Evolutionary conservation across 2,113 vertebrate genomes (phyloP).

Genomic region (Pontoporia blainvillei): DNA sequence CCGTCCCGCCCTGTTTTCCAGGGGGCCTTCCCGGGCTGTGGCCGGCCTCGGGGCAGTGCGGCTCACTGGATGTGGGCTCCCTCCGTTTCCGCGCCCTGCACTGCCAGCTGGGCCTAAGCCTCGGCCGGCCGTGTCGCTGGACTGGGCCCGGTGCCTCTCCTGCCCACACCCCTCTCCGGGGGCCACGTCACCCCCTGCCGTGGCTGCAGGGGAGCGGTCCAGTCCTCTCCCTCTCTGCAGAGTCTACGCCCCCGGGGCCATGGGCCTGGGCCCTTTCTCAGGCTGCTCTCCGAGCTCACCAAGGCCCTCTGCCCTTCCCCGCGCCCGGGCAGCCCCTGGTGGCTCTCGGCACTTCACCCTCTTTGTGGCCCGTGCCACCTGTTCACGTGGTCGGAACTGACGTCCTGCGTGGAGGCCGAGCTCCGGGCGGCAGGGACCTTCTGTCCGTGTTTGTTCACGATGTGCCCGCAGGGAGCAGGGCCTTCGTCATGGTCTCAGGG

Average conservation of each 20-base stretch:
- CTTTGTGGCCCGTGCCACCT: background rate
- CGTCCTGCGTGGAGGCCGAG: background rate
- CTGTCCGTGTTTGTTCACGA: background rate
- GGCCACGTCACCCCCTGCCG: background rate
- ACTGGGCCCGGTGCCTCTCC: background rate
- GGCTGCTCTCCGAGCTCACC: background rate
- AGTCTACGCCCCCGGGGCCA: too few relatives aligned
- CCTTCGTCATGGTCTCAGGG: background rate
- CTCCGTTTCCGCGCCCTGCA: background rate
- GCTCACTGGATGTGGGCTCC: fast-evolving
- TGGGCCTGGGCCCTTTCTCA: background rate
- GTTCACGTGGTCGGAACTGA: background rate
- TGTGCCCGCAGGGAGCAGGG: too few relatives aligned
- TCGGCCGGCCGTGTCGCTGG: background rate
- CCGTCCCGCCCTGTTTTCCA: background rate
- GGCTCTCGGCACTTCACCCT: background rate
- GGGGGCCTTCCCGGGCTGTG: background rate
- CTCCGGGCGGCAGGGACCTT: too few relatives aligned
- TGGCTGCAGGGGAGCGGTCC: too few relatives aligned
- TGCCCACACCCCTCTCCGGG: background rate
- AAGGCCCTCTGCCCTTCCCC: too few relatives aligned
- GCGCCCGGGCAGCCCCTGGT: background rate
- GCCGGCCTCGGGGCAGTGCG: background rate
- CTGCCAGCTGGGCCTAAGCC: background rate
- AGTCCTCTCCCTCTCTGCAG: too few relatives aligned